Evolutionary conservation across 2,113 vertebrate genomes (phyloP).

Genomic region (Rhagologus leucostigma): DNA sequence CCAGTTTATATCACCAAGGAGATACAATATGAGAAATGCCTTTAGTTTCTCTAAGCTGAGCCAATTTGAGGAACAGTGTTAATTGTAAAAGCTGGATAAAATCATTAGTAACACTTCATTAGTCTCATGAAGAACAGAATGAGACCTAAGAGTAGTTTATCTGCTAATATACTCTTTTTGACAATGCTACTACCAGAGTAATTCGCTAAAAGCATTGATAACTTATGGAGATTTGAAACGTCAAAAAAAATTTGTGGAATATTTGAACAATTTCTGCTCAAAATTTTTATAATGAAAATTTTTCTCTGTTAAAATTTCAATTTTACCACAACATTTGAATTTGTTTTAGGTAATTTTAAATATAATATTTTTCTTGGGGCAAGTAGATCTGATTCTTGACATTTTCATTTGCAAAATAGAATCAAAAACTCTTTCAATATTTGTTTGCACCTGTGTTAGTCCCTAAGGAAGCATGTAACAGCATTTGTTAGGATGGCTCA

Average conservation of each 20-base stretch:
- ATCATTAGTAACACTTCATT: constrained; percentile 20
- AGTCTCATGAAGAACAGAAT: background rate
- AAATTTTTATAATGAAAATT: background rate
- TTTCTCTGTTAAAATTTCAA: background rate
- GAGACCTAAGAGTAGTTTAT: background rate
- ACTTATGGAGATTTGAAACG: background rate
- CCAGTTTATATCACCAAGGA: background rate
- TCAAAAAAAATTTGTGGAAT: background rate
- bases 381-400: background rate
- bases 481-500: background rate
- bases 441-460: background rate
- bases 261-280: background rate
- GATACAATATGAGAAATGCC: background rate
- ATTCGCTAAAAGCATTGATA: background rate
- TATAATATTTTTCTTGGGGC: background rate
- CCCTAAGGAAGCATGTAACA: background rate
- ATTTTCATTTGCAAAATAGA: background rate
- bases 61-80: background rate
- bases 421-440: background rate
- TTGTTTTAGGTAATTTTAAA: background rate
- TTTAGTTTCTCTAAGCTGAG: background rate
- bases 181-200: background rate
- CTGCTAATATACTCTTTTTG: background rate
- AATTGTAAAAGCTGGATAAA: background rate
- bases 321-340: background rate